Evolutionary conservation across 2,888 invertebrate genomes (phyloP).

Genomic region (Drosophila helvetica): DNA sequence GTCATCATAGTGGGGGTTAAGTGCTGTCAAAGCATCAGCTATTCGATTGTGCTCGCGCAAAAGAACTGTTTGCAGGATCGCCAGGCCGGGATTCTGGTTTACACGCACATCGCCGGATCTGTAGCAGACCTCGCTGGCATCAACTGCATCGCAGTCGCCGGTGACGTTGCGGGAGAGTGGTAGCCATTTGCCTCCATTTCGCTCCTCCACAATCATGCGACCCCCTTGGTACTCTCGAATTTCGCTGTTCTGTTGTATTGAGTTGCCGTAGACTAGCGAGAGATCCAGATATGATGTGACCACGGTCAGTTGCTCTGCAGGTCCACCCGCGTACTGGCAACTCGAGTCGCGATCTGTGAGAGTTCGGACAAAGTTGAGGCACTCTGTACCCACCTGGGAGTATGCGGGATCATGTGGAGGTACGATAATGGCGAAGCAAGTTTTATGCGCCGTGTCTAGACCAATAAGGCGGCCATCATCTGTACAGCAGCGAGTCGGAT

Average conservation of each 20-base stretch:
- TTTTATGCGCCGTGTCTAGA: slow-evolving; percentile 82
- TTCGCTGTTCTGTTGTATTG: slow-evolving; percentile 86
- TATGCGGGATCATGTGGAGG: slow-evolving; percentile 86
- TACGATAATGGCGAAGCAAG: slow-evolving; percentile 86
- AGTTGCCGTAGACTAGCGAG: slow-evolving; percentile 92
- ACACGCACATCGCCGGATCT: slow-evolving; percentile 86
- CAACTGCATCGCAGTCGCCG: slow-evolving; percentile 88
- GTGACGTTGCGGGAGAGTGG: slow-evolving; percentile 89
- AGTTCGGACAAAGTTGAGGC: slow-evolving; percentile 89
- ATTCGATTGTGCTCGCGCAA: slow-evolving; percentile 85
- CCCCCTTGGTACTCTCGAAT: slow-evolving; percentile 89
- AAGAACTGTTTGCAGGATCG: slow-evolving; percentile 84
- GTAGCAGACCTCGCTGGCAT: slow-evolving; percentile 90
- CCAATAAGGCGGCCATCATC: slow-evolving; percentile 85
- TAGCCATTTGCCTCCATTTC: slow-evolving; percentile 89
- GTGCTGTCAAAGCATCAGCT: slow-evolving; percentile 81
- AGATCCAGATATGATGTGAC: slow-evolving; percentile 87
- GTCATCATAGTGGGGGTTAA: slow-evolving; percentile 86
- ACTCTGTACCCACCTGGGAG: slow-evolving; percentile 85
- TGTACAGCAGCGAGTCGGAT: slow-evolving; percentile 87
- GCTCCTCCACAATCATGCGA: slow-evolving; percentile 86
- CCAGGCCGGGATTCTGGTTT: slow-evolving; percentile 84
- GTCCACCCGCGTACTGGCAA: slow-evolving; percentile 85
- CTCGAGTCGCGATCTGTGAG: slow-evolving; percentile 87
- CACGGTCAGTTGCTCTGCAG: slow-evolving; percentile 87